Evolutionary conservation across 23 tunicate species (phyloP), one percentile per base, ranked within the genome.

Genomic region (Trididemnum nubilum): DNA sequence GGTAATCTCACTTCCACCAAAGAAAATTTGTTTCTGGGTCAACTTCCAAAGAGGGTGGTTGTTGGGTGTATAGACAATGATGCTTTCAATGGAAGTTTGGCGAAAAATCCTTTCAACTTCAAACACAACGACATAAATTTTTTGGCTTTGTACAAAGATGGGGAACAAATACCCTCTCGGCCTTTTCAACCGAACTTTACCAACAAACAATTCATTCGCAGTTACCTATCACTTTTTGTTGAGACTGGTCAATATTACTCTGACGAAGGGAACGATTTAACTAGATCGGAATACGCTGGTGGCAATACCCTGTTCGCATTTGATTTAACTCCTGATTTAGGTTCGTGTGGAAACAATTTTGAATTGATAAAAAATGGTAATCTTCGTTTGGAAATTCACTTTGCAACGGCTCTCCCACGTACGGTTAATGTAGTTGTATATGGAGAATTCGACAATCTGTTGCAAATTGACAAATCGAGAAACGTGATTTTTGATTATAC

Each of bases 261-360:
- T 2, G 85, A 71, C 65, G 19, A 35, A 2, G 65, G 79, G 9
- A 81, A 81, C 37, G 64, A 18, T 4, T 70, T 81, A 4, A 27
- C 78, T 23, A 7, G 78, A 39, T 23, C 23, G 40, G 64, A 70
- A 9, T 81, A 81, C 67, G 21, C 18, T 2, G 28, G 23, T 71
- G 87, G 87, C 1, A 51, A 34, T 34, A 57, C 87, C 19, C 57
- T 83, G 51, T 83, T 51, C 29, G 81, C 71, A 30, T 83, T 83
- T 59, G 81, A 83, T 57, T 33, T 83, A 23, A 72, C 87, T 3
- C 81, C 87, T 24, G 33, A 59, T 35, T 34, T 52, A 2, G 52
- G 34, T 22, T 19, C 70, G 4, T 52, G 67, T 19, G 37, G 18
- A 1, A 2, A 34, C 35, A 3, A 5, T 39, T 83, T 83, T 30